Evolutionary conservation across 2,888 invertebrate genomes (phyloP), one percentile per base, ranked within the genome.

Genomic region (Oscheius sp.): DNA sequence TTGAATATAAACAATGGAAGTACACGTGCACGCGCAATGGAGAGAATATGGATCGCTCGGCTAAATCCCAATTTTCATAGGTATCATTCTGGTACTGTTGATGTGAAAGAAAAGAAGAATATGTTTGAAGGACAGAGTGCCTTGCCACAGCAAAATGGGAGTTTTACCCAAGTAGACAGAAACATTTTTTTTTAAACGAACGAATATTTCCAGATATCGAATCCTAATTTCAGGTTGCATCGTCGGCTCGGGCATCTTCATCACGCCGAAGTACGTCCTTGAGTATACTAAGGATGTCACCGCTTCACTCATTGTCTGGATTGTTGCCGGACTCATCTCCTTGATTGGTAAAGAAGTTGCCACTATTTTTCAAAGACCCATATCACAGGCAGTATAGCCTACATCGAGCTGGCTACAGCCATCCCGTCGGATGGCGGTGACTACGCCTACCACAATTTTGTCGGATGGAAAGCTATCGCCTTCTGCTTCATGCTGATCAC

Each of bases 381-480:
- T 1, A 21, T 50, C 32, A 51, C 33, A 73, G 73, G 73, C 9
- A 95, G 95, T 0, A 91, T 95, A 2, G 95, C 94, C 89, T 95
- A 94, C 89, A 94, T 95, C 1, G 95, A 95, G 90, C 91, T 95
- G 75, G 96, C 95, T 29, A 94, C 95, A 0, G 93, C 93, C 55
- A 94, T 96, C 81, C 94, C 74, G 0, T 59, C 55, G 2, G 70
- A 74, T 42, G 77, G 77, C 11, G 60, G 77, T 9, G 77, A 74
- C 48, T 77, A 63, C 42, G 74, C 77, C 37, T 77, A 77, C 50
- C 50, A 62, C 11, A 62, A 48, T 11, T 65, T 60, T 35, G 74
- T 70, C 2, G 74, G 71, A 47, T 77, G 77, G 77, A 51, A 71
- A 29, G 75, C 29, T 2, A 13, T 66, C 2, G 55, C 73, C 5